These are phyloP conservation scores for Caerostris extrusa DNA, from an alignment of 1,140 invertebrate genomes.

Conservation along the genomic window DNA sequence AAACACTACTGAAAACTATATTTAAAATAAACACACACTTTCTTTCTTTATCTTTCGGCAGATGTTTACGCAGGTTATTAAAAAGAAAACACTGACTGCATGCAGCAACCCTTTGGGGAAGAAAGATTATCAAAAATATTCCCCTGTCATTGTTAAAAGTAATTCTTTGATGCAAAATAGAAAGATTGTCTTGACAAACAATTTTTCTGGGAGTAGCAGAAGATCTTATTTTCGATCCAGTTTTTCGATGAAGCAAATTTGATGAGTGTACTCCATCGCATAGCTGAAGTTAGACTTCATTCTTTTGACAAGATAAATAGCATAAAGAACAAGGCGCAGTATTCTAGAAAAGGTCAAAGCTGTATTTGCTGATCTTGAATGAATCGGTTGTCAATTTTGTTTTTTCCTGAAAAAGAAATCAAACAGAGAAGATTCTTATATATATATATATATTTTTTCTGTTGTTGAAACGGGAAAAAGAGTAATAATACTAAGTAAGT, in stretches of 20 bases:
- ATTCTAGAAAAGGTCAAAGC: neutral
- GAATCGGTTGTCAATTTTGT: constrained; percentile 37
- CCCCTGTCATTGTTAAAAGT: too few species aligned
- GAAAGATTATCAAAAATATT: too few species aligned
- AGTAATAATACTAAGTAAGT: neutral
- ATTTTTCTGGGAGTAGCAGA: neutral
- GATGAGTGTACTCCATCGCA: neutral
- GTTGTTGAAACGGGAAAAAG: neutral
- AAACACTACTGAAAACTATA: too few species aligned
- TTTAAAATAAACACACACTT: too few species aligned
- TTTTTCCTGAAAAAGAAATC: neutral
- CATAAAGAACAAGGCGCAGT: neutral
- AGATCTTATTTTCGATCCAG: neutral
- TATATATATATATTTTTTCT: neutral
- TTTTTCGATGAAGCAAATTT: neutral
- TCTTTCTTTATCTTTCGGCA: too few species aligned
- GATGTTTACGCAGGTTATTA: too few species aligned
- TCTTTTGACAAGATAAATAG: constrained; percentile 18
- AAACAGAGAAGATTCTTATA: neutral
- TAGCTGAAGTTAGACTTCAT: neutral
- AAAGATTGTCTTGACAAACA: neutral
- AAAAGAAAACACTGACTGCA: too few species aligned
- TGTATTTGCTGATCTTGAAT: neutral
- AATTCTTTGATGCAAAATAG: too few species aligned
- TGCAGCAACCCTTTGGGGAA: too few species aligned